phyloP scores from a whole-genome alignment of 2,888 invertebrate genomes.

The Diplolepis rosae region DNA sequence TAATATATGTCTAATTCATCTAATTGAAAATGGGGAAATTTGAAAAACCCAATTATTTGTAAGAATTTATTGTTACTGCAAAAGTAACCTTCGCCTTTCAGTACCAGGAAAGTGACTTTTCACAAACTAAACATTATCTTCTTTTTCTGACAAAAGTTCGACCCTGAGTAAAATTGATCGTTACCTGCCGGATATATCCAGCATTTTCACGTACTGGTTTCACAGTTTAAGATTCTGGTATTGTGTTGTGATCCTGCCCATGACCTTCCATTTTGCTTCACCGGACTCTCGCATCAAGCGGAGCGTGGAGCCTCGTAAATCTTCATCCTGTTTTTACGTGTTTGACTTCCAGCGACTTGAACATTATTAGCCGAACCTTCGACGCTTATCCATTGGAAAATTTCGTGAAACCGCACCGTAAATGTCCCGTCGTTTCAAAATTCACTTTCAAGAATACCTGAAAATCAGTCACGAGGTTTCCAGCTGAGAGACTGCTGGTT shows the following conservation, averaged over 20 bases:
- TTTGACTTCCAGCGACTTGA: constrained; percentile 56
- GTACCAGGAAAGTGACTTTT: neutral
- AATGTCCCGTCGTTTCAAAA: constrained; percentile 28
- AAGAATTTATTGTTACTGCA: no score
- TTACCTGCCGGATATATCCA: constrained; percentile 13
- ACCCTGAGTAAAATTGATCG: constrained; percentile 8
- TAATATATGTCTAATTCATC: no score
- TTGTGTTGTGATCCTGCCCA: neutral
- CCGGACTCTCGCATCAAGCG: constrained; percentile 50
- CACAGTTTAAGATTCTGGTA: constrained; percentile 17
- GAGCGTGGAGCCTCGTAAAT: constrained; percentile 64
- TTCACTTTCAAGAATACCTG: constrained; percentile 29
- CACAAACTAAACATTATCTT: constrained; percentile 3
- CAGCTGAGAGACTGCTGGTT: constrained; percentile 5
- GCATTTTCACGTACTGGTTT: constrained; percentile 29
- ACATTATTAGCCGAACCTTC: constrained; percentile 30
- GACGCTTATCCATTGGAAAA: constrained; percentile 27
- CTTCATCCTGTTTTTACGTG: constrained; percentile 67
- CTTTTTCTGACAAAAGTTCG: constrained; percentile 22
- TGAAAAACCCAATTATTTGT: no score
- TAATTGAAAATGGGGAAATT: no score
- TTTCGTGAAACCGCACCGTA: constrained; percentile 37
- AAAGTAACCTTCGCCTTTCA: neutral
- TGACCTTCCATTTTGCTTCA: constrained; percentile 21
- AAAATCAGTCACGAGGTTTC: constrained; percentile 8